Evolutionary conservation across 2,797 vertebrate species (phyloP).

Genomic region (Scomberomorus guttatus): DNA sequence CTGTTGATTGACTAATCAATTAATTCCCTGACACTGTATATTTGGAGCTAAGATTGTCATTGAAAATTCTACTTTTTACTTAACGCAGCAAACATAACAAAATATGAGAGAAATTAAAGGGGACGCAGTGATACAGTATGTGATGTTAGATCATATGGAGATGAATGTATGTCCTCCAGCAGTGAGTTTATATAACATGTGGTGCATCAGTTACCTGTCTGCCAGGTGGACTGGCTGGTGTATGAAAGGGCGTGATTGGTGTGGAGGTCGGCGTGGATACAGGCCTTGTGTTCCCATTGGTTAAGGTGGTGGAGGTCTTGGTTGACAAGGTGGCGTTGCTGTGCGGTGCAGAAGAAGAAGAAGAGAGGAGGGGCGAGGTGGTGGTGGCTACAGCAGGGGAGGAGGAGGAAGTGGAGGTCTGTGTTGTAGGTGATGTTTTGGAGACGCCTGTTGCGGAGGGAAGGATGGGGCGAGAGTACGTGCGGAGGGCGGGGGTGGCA

Average conservation of each 20-base stretch:
- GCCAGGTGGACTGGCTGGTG: slow-evolving; percentile 81
- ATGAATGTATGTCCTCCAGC: no score
- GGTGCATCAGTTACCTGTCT: slow-evolving; percentile 78
- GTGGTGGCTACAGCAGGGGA: slow-evolving; percentile 35
- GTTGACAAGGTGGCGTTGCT: slow-evolving; percentile 40
- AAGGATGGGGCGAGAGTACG: slow-evolving; percentile 74
- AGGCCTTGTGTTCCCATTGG: slow-evolving; percentile 79
- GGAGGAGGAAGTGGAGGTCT: slow-evolving; percentile 28
- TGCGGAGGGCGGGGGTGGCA: slow-evolving; percentile 55
- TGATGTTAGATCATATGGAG: no score
- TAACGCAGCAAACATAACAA: no score
- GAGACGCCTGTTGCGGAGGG: slow-evolving; percentile 49
- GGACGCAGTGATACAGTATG: no score
- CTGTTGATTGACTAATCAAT: no score
- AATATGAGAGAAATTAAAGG: no score
- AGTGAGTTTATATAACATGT: not conserved
- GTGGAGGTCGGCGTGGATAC: slow-evolving; percentile 70
- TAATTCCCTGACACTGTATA: no score
- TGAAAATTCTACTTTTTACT: no score
- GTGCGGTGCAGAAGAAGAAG: slow-evolving; percentile 35
- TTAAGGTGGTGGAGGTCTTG: slow-evolving; percentile 75
- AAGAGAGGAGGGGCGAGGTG: slow-evolving; percentile 33
- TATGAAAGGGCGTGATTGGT: slow-evolving; percentile 85
- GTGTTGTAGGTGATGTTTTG: slow-evolving; percentile 44
- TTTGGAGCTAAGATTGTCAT: no score